Conservation (phyloP, 2,113 vertebrate species). For the Pygoscelis antarcticus region DNA sequence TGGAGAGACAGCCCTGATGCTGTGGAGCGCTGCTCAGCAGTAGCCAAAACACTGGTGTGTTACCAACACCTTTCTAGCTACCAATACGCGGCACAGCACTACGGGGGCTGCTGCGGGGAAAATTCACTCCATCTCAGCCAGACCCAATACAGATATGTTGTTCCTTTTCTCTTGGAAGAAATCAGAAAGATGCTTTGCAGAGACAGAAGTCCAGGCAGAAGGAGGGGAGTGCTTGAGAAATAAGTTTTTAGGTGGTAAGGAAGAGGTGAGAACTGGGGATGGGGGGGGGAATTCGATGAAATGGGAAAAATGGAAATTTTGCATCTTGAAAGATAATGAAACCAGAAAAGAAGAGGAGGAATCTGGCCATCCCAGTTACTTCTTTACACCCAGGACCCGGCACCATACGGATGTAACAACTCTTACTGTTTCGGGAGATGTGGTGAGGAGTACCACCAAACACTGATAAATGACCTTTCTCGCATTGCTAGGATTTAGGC, state of each 20-base stretch:
- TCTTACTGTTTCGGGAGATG: background rate
- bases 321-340: background rate
- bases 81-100: background rate
- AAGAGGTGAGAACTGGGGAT: background rate
- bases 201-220: background rate
- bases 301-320: background rate
- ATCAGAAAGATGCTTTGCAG: background rate
- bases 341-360: background rate
- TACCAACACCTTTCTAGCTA: background rate
- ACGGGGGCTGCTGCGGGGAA: background rate
- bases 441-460: background rate
- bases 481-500: background rate
- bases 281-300: background rate
- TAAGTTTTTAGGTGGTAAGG: background rate
- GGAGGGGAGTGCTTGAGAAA: background rate
- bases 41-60: background rate
- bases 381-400: background rate
- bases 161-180: background rate
- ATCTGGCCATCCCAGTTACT: background rate
- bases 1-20: background rate
- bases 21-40: background rate
- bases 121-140: background rate
- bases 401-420: accelerated
- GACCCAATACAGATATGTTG: too few species aligned
- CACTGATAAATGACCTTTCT: background rate